Base-by-base conservation (phyloP, 2,888 invertebrate species). In the Fragum sueziense region DNA sequence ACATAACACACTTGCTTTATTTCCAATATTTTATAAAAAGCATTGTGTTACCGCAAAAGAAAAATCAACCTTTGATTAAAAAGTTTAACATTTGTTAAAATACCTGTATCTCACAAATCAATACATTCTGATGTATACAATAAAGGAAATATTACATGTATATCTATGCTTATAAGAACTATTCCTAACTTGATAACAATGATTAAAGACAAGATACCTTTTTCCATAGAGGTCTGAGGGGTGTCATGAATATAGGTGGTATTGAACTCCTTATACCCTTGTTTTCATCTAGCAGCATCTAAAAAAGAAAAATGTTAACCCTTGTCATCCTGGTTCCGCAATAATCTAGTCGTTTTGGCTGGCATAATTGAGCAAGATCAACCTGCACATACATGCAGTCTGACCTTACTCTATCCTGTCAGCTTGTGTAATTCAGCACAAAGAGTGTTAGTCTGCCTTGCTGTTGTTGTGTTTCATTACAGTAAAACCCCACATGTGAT, bases 211-310 rank as follows among this genome's bases (percentile, higher is more conserved):
- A n/a, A n/a, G n/a, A 37, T 80, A 91, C 89, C 87, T 88, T 95
- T 80, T 95, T 94, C 17, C 97, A 93, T 78, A 95, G 95, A 3
- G 95, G 94, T 70, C 95, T 95, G 91, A 97, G 95, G 71, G 97
- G 93, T 41, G 96, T 88, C 47, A 96, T 92, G 89, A 96, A 97
- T 27, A 96, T 91, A 76, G 95, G 94, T 1, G 96, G 96, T 92
- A 96, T 95, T 1, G 84, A 79, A 89, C 90, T 91, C 90, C 82
- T 93, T 69, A 79, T 92, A 89, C 62, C 70, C 34, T 82, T 85
- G 72, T 91, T 87, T 70, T 91, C 90, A 62, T 87, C 85, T 72
- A 91, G 77, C 25, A 91, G 79, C 70, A 85, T 79, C 90, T 90
- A 74, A 27, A 88, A 82, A 20, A 41, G 29, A 34, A 62, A 54